Evolutionary conservation across 2,888 invertebrate genomes (phyloP).

Genomic region (Sympetrum striolatum): DNA sequence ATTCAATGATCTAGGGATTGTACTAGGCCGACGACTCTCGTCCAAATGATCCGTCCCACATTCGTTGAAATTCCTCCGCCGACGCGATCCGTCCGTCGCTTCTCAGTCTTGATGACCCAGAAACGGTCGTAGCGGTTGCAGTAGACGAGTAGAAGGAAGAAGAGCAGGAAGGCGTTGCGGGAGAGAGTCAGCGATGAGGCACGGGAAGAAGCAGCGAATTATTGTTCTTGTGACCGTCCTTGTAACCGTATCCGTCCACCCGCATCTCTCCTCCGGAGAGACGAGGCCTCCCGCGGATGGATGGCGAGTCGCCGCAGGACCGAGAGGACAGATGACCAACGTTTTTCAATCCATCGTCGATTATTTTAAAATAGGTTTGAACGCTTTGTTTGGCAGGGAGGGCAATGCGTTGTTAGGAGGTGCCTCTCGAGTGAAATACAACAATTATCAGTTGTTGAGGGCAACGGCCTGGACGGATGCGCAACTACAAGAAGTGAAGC

Average conservation of each 20-base stretch:
- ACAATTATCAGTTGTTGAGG: constrained; percentile 54
- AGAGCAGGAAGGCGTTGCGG: not conserved
- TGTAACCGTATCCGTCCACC: not conserved
- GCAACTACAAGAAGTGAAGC: constrained; percentile 60
- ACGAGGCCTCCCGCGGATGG: not conserved
- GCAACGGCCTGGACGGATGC: constrained; percentile 59
- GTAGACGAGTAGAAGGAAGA: not conserved
- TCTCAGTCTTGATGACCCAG: not conserved
- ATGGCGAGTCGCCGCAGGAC: not conserved
- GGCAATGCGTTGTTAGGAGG: not conserved
- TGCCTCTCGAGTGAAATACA: constrained; percentile 45
- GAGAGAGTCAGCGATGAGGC: not conserved
- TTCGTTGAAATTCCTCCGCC: constrained; percentile 1
- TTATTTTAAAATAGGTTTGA: not conserved
- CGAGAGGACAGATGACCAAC: not conserved
- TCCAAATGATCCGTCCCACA: constrained; percentile 11
- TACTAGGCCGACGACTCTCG: not conserved
- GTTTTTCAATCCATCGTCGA: not conserved
- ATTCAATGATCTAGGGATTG: too few relatives aligned
- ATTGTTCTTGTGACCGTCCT: not conserved
- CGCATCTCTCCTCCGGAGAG: not conserved
- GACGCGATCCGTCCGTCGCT: not conserved
- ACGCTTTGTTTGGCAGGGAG: not conserved
- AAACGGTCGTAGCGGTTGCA: not conserved
- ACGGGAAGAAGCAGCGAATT: not conserved